Evolutionary conservation across 1,140 invertebrate species (phyloP), one percentile per base, ranked within the genome.

Genomic region (Drosophila kepulauana): DNA sequence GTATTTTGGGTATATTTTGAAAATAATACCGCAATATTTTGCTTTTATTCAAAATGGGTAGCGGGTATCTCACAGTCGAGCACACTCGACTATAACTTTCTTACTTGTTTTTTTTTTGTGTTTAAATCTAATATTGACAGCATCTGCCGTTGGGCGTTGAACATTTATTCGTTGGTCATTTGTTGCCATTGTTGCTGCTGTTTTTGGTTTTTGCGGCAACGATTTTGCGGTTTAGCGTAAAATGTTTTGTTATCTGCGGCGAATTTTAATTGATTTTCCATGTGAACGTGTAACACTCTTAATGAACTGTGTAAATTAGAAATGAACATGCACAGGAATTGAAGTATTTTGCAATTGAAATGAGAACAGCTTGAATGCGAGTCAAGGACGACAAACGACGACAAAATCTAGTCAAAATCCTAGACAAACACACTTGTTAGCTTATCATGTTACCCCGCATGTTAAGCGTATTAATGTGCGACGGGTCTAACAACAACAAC

Each of bases 401-500:
- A 79, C 62, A 88, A 78, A 88, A 84, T 78, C 84, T 78, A 89
- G 85, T 85, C 78, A 85, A 79, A 79, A 78, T 70, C 78, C 81
- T 84, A 88, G 84, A 81, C 85, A 88, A 88, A 89, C 84, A 88
- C 75, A 81, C 84, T 88, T 89, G 85, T 88, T 89, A 81, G 85
- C 85, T 89, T 88, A 88, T 90, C 85, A 90, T 88, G 85, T 85
- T 89, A 85, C 85, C 78, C 81, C 48, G 13, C 68, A 88, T 81
- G 84, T 89, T 89, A 89, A 88, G 77, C 77, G 85, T 81, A 89
- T 88, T 88, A 88, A 89, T 88, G 70, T 66, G 28, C 20, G 43
- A 41, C 56, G 73, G 57, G 45, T 33, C 33, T 11, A 25, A 11
- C 49, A 52, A 51, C 54, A 45, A 25, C 20, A 25, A 25, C 20